Percentiles rank a stretch among this genome's conserved stretches.
phyloP scores from a whole-genome alignment of 2,888 invertebrate genomes.

The Melikaiella ostensackeni region DNA sequence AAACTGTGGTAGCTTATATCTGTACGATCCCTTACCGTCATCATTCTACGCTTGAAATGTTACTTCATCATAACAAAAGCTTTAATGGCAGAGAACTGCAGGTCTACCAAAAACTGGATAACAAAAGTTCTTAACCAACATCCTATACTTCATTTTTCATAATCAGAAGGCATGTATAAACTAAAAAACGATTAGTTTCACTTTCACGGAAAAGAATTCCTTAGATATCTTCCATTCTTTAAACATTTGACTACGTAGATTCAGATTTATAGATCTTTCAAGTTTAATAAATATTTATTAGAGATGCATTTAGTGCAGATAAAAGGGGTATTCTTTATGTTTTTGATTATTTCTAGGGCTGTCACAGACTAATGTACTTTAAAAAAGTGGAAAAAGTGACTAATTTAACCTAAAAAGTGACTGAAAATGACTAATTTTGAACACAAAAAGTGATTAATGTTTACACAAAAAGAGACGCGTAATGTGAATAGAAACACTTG shows the following conservation, averaged over 20 bases:
- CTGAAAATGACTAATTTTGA: too few relatives aligned
- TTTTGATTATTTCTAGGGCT: too few relatives aligned
- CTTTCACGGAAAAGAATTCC: not conserved
- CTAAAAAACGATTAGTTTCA: not conserved
- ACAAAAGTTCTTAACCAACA: slow-evolving; percentile 1
- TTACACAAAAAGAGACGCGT: too few relatives aligned
- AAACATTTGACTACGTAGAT: not conserved
- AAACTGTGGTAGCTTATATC: slow-evolving; percentile 65
- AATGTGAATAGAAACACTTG: too few relatives aligned
- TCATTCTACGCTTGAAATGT: slow-evolving; percentile 37
- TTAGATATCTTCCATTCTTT: not conserved
- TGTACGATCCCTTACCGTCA: slow-evolving; percentile 42
- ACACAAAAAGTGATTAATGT: too few relatives aligned
- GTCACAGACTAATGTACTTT: too few relatives aligned
- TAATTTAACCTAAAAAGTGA: too few relatives aligned
- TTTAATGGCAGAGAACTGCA: slow-evolving; percentile 28
- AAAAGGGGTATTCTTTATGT: too few relatives aligned
- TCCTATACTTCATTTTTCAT: not conserved
- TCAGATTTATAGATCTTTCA: too few relatives aligned
- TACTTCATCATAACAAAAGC: slow-evolving; percentile 38
- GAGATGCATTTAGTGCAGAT: too few relatives aligned
- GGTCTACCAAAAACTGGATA: slow-evolving; percentile 28
- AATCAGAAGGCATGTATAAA: not conserved
- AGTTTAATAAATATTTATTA: too few relatives aligned
- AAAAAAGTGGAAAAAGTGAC: too few relatives aligned